Evolutionary conservation across 2,797 vertebrate species (phyloP), one percentile per base, ranked within the genome.

Genomic region (Chrosomus eos): DNA sequence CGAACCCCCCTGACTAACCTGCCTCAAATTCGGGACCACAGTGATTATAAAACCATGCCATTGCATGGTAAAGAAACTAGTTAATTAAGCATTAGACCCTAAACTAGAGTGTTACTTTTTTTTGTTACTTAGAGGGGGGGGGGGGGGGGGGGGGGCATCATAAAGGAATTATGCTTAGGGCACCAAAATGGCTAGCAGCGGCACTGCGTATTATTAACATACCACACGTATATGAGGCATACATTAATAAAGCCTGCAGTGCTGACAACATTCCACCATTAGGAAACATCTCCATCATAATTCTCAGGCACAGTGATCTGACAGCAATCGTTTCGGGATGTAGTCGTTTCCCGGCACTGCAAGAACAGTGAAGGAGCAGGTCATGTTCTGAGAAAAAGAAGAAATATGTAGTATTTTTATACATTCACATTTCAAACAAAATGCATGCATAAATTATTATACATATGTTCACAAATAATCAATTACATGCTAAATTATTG

Each of bases 331-430:
- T 31, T 75, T 70, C 60, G 88, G 82, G n/a, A 86, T 66, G 0
- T 40, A 33, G 81, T 86, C 67, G 16, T 77, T 51, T 85, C 88
- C 88, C 33, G 89, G 88, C 71, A 90, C 82, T 9, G 80, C 70
- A 60, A 90, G n/a, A 11, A 91, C 89, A 67, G 79, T 77, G 31
- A 91, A 90, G 21, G 28, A 31, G 48, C 89, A 91, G 18, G 18
- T 90, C 90, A 90, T 88, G 16, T 16, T 86, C 90, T 91, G 86
- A 64, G 43, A 72, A 64, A 13, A 8, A 23, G 4, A 45, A 62
- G 5, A 55, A 16, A 60, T 62, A 10, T 18, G 16, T 28, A 74
- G 5, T 14, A 72, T 18, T 16, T 53, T 3, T 55, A 48, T 5
- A 45, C 26, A 10, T 48, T 26, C 26, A 7, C 11, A 43, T n/a